Evolutionary conservation across 2,888 invertebrate species (phyloP), one percentile per base, ranked within the genome.

Genomic region (Aricia artaxerxes): DNA sequence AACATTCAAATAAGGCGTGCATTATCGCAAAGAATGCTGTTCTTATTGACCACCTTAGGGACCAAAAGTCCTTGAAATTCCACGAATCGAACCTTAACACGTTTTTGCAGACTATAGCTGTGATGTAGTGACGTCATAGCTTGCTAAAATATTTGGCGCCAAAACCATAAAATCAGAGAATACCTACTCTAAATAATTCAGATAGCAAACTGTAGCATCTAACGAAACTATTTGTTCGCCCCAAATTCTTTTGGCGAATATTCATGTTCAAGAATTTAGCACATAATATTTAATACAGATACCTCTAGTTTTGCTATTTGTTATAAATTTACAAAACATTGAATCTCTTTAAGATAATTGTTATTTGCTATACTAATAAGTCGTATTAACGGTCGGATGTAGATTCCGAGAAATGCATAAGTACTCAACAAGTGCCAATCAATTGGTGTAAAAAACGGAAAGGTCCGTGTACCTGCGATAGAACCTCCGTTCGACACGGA

Each of bases 401-500:
- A 73, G 53, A 31, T 76, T 57, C 76, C 57, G 6, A 16, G 76
- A 76, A 76, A 35, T 31, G 75, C 35, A 44, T 53, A 31, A 53
- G 49, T 73, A 44, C 73, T 24, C 73, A 24, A 75, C 35, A 75
- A 31, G 53, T 76, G 76, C 13, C 76, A 57, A 57, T 53, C 53
- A n/a, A 13, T 57, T 13, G 76, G 35, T 13, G 35, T 31, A 76
- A 76, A 76, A 73, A 44, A 76, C 31, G 5, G 13, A 31, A 57
- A 57, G 57, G 76, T 57, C 57, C 76, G 5, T 31, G 57, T 76
- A 76, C 76, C 76, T 76, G 76, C 38, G 31, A 53, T 24, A 76
- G 53, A 76, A 57, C 53, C 53, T 76, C 57, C 31, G 53, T 57
- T 53, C 16, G 76, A 76, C 40, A 76, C 76, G 76, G 35, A 53